Evolutionary conservation across 1,140 invertebrate species (phyloP), one percentile per base, ranked within the genome.

Genomic region (Drosophila kanapiae): DNA sequence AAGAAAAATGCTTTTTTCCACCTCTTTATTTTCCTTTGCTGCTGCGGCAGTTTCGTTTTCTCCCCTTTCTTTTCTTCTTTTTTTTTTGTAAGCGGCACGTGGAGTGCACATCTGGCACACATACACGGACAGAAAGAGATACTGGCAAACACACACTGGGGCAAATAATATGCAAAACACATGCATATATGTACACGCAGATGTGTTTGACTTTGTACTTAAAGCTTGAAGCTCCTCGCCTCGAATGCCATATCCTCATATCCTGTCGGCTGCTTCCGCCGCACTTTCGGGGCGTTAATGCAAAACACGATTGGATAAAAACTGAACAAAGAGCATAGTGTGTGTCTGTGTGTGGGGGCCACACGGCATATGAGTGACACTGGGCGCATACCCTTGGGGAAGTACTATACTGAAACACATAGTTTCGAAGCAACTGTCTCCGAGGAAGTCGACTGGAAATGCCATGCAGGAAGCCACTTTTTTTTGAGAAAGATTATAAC

Each of bases 161-260:
- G 67, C 29, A 72, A 59, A 72, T 72, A 60, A 72, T 77, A 77
- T 77, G 75, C 75, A 77, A 77, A 77, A 61, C 43, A 59, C 64
- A 48, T 54, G 62, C 43, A 59, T 54, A 37, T 43, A 40, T 38
- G 18, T 37, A 14, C 53, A 51, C 38, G 16, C 60, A 57, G 43
- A 51, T 78, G 75, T 72, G 76, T 75, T 78, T 88, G 77, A 82
- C 71, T 88, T 87, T 83, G 69, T 84, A 84, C 84, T 88, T 88
- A 80, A 90, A 88, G 85, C 70, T 65, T 59, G 60, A 51, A 67
- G 54, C 63, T 29, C 43, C 63, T 29, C 43, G 67, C 62, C 49
- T 64, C 58, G 75, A 59, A 88, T 80, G 72, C 61, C 70, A 80
- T 83, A 88, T 86, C 83, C 84, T 88, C 61, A 80, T 83, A 88